phyloP scores from a whole-genome alignment of 1,140 invertebrate genomes.

The Anagrus nilaparvatae region DNA sequence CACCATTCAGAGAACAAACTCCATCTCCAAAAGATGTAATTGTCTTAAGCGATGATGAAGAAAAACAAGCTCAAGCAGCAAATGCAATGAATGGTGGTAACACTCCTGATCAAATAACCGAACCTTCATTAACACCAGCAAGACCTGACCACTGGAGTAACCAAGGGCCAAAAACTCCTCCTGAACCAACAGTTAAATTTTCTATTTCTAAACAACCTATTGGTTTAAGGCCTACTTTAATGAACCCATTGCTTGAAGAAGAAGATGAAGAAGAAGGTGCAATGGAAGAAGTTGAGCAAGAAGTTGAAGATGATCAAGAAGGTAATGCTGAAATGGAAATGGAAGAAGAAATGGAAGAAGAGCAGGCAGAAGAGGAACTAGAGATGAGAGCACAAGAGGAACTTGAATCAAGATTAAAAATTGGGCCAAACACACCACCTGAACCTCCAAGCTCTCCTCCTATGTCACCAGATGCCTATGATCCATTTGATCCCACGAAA shows the following conservation, averaged over 20 bases:
- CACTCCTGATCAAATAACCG: constrained; percentile 28
- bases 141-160: constrained; percentile 31
- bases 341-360: constrained; percentile 32
- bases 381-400: constrained; percentile 41
- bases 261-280: constrained; percentile 35
- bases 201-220: constrained; percentile 50
- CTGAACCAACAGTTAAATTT: constrained; percentile 62
- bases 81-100: neutral
- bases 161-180: constrained; percentile 61
- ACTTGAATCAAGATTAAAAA: constrained; percentile 36
- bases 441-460: constrained; percentile 52
- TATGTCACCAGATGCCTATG: constrained; percentile 67
- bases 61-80: constrained; percentile 38
- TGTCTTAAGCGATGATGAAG: constrained; percentile 70
- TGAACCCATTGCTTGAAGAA: constrained; percentile 52
- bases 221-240: constrained; percentile 45
- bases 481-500: constrained; percentile 80
- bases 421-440: constrained; percentile 54
- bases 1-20: constrained; percentile 69
- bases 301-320: constrained; percentile 30
- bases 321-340: constrained; percentile 30
- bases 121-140: constrained; percentile 25
- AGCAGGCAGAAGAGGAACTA: constrained; percentile 34
- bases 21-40: constrained; percentile 71
- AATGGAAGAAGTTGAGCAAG: constrained; percentile 29